Percentiles rank a stretch among this genome's conserved stretches.
These are phyloP conservation scores for Parus major DNA, from an alignment of 2,113 vertebrate species.

Conservation along the genomic window DNA sequence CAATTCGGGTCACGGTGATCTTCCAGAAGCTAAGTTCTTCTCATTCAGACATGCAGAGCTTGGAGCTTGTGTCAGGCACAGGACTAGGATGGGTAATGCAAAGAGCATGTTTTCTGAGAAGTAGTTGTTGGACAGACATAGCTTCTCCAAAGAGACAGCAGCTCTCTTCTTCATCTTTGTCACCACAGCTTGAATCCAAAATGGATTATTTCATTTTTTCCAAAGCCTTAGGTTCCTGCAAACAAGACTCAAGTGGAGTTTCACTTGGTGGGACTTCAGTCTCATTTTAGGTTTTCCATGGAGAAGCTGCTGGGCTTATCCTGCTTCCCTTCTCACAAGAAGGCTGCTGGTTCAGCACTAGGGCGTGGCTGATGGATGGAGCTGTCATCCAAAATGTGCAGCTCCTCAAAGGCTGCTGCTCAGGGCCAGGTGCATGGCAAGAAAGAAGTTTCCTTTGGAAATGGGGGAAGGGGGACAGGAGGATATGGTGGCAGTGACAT, in stretches of 20 bases:
- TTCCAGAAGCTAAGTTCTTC: neutral
- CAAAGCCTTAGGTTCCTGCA: neutral
- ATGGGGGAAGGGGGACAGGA: neutral
- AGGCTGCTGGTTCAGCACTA: fast-evolving
- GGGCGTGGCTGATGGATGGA: neutral
- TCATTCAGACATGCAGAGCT: neutral
- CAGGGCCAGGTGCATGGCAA: neutral
- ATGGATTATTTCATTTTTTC: neutral
- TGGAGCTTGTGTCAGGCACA: neutral
- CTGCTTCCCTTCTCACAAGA: neutral
- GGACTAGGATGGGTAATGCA: neutral
- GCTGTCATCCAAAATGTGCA: neutral
- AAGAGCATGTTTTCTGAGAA: neutral
- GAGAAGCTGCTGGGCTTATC: neutral
- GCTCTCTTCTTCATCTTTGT: neutral
- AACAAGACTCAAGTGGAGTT: neutral
- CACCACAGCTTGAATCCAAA: neutral
- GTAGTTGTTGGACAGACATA: neutral
- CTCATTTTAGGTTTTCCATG: neutral
- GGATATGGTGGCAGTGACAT: neutral
- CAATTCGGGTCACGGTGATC: neutral
- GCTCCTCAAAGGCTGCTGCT: neutral
- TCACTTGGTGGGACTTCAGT: neutral
- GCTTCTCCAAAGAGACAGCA: neutral
- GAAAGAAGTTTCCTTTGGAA: neutral